Conservation (phyloP, 2,888 invertebrate genomes). For the Yponomeuta malinellus region DNA sequence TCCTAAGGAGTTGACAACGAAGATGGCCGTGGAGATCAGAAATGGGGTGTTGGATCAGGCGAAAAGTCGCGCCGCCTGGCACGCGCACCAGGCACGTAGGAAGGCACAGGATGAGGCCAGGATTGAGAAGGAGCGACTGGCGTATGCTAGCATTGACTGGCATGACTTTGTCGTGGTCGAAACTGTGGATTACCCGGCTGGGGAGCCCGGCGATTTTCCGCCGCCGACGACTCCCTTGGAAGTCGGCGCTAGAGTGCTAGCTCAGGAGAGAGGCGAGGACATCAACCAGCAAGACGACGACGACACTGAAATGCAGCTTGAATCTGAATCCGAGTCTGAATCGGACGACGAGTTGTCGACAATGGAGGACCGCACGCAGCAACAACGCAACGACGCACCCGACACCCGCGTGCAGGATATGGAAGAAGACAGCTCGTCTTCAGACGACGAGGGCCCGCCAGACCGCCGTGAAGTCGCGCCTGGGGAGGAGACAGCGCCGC, state of each 20-base stretch:
- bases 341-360: slow-evolving; percentile 73
- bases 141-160: slow-evolving; percentile 99
- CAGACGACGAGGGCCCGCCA: slow-evolving; percentile 64
- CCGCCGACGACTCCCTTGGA: slow-evolving; percentile 98
- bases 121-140: slow-evolving; percentile 94
- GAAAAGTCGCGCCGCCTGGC: slow-evolving; percentile 97
- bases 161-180: slow-evolving; percentile 99
- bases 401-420: slow-evolving; percentile 86
- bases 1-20: slow-evolving; percentile 90
- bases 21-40: slow-evolving; percentile 85
- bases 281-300: slow-evolving; percentile 75
- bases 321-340: slow-evolving; percentile 83
- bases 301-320: slow-evolving; percentile 93
- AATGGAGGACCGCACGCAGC: slow-evolving; percentile 79
- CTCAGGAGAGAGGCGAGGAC: slow-evolving; percentile 85
- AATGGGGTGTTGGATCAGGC: slow-evolving; percentile 88
- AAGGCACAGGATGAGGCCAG: slow-evolving; percentile 96
- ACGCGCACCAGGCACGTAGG: slow-evolving; percentile 94
- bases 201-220: slow-evolving; percentile 96
- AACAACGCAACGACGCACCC: slow-evolving; percentile 45
- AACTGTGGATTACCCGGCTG: slow-evolving; percentile 98
- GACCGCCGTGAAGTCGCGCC: slow-evolving; percentile 37
- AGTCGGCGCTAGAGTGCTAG: slow-evolving; percentile 95
- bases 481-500: slow-evolving; percentile 76
- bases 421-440: slow-evolving; percentile 88